Evolutionary conservation across 2,888 invertebrate genomes (phyloP).

Genomic region (Plagiodera versicolora): DNA sequence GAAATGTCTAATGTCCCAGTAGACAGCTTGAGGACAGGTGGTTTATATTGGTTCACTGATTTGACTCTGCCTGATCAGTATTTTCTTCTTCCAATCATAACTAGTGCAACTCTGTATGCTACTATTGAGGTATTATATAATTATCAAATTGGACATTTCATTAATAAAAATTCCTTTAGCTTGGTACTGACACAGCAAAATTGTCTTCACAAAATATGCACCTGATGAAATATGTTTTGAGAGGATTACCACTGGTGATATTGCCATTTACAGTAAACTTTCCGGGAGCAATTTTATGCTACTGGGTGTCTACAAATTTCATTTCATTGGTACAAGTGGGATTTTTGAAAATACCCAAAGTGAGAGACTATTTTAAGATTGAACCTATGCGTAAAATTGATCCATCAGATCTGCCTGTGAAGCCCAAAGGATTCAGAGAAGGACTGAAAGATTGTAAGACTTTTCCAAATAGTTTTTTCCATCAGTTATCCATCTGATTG

Average conservation of each 20-base stretch:
- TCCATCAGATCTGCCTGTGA: conserved; percentile 63
- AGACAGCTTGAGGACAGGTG: conserved; percentile 86
- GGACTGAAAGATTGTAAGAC: conserved; percentile 77
- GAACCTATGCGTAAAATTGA: conserved; percentile 62
- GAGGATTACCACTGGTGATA: conserved; percentile 75
- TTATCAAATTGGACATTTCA: not conserved
- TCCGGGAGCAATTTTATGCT: conserved; percentile 83
- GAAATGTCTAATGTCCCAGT: conserved; percentile 90
- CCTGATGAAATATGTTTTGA: conserved; percentile 72
- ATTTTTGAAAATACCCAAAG: conserved; percentile 71
- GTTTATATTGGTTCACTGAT: conserved; percentile 91
- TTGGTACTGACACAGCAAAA: conserved; percentile 76
- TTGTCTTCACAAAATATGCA: conserved; percentile 69
- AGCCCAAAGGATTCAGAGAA: conserved; percentile 76
- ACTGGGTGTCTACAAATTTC: conserved; percentile 88
- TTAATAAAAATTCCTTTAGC: conserved; percentile 51
- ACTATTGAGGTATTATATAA: conserved; percentile 70
- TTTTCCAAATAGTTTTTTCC: not conserved
- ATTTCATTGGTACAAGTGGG: conserved; percentile 82
- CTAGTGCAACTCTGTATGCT: conserved; percentile 77
- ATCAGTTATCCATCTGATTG: not conserved
- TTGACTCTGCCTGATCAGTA: conserved; percentile 89
- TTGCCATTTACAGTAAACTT: conserved; percentile 87
- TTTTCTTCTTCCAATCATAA: conserved; percentile 82
- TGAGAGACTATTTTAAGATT: conserved; percentile 78